These are phyloP conservation scores for Calypte anna DNA, from an alignment of 2,113 vertebrate genomes.

Conservation along the genomic window DNA sequence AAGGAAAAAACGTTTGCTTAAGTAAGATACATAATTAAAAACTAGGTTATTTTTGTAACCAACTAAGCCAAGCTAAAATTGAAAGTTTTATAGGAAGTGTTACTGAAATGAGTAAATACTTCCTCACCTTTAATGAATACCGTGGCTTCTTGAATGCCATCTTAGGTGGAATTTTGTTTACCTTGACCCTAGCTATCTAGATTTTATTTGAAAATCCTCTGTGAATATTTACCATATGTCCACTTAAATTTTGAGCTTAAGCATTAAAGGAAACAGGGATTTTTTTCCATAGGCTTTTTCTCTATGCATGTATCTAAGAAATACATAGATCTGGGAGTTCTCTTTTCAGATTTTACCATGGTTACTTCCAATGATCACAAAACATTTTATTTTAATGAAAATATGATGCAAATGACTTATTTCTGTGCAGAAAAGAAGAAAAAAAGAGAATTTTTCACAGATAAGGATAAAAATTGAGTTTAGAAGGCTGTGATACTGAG, in stretches of 20 bases:
- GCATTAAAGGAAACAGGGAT: not conserved
- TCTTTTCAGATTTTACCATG: not conserved
- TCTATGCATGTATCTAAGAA: fast-evolving
- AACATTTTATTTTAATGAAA: not conserved
- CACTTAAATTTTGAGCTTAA: not conserved
- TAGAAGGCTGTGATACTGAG: not conserved
- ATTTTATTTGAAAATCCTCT: not conserved
- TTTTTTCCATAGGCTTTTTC: not conserved
- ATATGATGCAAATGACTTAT: not conserved
- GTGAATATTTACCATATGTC: not conserved
- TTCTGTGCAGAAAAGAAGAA: not conserved
- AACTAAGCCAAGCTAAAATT: not conserved
- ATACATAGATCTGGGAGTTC: not conserved
- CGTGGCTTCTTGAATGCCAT: not conserved
- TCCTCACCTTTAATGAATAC: not conserved
- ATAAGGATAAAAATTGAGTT: not conserved
- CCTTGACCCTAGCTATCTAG: not conserved
- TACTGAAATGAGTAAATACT: not conserved
- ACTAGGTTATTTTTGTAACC: not conserved
- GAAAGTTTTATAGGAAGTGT: not conserved
- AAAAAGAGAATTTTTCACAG: not conserved
- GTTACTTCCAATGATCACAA: not conserved
- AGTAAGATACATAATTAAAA: not conserved
- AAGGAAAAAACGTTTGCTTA: not conserved
- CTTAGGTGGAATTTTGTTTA: not conserved